Conservation (phyloP, 2,888 invertebrate species). For the Cheilosia urbana region DNA sequence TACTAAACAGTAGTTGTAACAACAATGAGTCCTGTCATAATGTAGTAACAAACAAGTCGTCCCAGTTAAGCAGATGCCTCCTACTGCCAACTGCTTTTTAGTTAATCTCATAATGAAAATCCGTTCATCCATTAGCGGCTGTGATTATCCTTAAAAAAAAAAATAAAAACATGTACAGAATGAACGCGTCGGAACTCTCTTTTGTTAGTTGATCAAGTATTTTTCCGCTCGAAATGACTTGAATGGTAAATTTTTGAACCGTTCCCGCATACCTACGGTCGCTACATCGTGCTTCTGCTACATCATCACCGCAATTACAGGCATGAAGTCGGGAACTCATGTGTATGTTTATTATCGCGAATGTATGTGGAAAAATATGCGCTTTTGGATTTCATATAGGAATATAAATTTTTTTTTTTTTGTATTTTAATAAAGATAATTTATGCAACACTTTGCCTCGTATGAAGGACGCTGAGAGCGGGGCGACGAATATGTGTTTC, state of each 20-base stretch:
- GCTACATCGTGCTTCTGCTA: neutral
- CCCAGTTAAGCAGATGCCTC: conserved; percentile 46
- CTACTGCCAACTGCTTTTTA: conserved; percentile 53
- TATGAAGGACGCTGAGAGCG: conserved; percentile 48
- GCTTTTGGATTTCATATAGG: conserved; percentile 4
- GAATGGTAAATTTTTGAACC: conserved; percentile 63
- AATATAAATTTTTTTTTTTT: conserved; percentile 47
- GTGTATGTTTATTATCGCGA: conserved; percentile 58
- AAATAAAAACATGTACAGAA: neutral
- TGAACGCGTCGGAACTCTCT: conserved; percentile 18
- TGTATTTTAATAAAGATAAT: conserved; percentile 63
- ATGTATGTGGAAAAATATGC: conserved; percentile 13
- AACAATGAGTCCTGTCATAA: conserved; percentile 63
- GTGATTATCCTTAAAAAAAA: conserved; percentile 62
- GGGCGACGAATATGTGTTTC: conserved; percentile 1
- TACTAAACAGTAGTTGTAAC: conserved; percentile 35
- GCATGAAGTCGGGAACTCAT: conserved; percentile 56
- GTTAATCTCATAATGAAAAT: conserved; percentile 73
- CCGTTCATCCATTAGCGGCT: conserved; percentile 70
- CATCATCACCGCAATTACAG: conserved; percentile 41
- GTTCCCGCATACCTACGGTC: conserved; percentile 2
- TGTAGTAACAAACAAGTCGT: conserved; percentile 56
- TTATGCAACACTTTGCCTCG: conserved; percentile 59
- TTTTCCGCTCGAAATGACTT: conserved; percentile 70
- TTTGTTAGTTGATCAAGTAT: conserved; percentile 68